Evolutionary conservation across 1,140 invertebrate species (phyloP).

Genomic region (Gonioctena quinquepunctata): DNA sequence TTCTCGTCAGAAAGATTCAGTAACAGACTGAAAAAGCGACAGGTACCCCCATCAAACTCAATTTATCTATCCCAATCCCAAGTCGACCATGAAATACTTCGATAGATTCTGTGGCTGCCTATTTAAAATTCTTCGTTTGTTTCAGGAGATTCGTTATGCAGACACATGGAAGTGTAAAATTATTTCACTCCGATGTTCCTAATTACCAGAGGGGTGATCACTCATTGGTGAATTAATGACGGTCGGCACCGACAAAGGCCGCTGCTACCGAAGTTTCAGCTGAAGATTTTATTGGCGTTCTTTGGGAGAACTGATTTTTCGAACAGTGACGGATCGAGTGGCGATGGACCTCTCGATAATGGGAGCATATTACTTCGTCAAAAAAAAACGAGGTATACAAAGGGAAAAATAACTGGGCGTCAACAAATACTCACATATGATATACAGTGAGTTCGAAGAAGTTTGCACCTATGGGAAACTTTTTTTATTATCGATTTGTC

Average conservation of each 20-base stretch:
- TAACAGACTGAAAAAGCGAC: neutral
- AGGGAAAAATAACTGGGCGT: too few species aligned
- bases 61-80: neutral
- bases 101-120: conserved; percentile 13
- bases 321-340: neutral
- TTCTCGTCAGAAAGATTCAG: neutral
- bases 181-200: conserved; percentile 14
- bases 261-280: conserved; percentile 15
- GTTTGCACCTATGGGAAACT: too few species aligned
- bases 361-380: too few species aligned
- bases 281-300: conserved; percentile 16
- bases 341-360: too few species aligned
- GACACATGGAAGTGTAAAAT: conserved; percentile 26
- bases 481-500: too few species aligned
- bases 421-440: too few species aligned
- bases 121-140: conserved; percentile 16
- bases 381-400: too few species aligned
- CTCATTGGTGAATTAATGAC: conserved; percentile 22
- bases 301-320: conserved; percentile 1
- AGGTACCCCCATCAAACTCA: neutral
- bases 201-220: conserved; percentile 15
- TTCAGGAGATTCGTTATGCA: conserved; percentile 15
- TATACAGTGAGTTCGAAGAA: too few species aligned
- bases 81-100: conserved; percentile 2
- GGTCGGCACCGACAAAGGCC: conserved; percentile 11